These are phyloP conservation scores for Mimachlamys varia DNA, from an alignment of 2,888 invertebrate species.

Conservation along the genomic window DNA sequence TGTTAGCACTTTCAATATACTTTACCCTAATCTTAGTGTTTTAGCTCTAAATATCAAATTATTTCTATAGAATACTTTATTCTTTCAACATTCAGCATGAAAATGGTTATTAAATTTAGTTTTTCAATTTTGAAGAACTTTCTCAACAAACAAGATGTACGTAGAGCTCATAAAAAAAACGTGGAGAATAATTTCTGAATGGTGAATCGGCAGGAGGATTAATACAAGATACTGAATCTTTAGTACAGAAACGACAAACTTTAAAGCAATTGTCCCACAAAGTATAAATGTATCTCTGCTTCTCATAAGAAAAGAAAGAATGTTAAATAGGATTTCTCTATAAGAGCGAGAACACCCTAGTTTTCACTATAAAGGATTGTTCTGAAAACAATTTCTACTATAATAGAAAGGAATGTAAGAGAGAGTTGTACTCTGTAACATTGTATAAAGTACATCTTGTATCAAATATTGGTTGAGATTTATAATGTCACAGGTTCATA, in stretches of 20 bases:
- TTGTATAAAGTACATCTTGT: neutral
- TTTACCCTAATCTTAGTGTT: no score
- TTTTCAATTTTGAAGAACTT: neutral
- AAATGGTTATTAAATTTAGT: neutral
- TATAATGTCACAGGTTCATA: neutral
- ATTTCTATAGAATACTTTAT: no score
- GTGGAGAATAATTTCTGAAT: neutral
- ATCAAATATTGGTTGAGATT: neutral
- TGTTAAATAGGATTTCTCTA: neutral
- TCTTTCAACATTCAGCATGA: neutral
- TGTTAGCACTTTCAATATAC: no score
- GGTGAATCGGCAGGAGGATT: neutral
- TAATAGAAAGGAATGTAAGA: neutral
- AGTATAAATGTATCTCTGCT: neutral
- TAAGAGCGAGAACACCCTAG: neutral
- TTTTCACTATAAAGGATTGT: neutral
- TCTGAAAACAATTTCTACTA: neutral
- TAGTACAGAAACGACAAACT: neutral
- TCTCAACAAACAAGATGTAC: neutral
- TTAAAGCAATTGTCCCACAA: neutral
- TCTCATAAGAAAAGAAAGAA: conserved; percentile 15
- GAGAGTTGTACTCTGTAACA: neutral
- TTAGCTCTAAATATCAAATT: no score
- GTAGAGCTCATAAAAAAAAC: neutral
- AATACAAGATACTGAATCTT: neutral